These are phyloP conservation scores for Clarias magur DNA, from an alignment of 2,113 vertebrate species.

Conservation along the genomic window DNA sequence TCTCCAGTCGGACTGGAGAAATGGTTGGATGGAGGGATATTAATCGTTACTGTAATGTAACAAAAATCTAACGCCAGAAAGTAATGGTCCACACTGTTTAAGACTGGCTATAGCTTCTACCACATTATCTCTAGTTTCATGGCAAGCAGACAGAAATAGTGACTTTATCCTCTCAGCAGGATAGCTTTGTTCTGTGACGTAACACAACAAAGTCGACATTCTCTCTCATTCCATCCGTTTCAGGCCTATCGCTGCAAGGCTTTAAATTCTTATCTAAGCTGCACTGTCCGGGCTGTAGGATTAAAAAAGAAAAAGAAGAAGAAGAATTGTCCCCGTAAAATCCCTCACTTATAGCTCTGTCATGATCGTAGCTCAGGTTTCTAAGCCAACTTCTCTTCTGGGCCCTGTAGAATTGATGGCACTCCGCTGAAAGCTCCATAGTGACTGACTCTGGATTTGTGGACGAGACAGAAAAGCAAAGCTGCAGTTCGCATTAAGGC, in stretches of 20 bases:
- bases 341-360: not conserved
- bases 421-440: not conserved
- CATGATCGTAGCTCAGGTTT: not conserved
- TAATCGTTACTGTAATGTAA: not conserved
- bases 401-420: slow-evolving; percentile 7
- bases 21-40: too few relatives aligned
- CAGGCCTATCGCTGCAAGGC: not conserved
- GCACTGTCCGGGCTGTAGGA: not conserved
- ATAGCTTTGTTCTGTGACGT: not conserved
- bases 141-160: not conserved
- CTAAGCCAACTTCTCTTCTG: not conserved
- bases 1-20: too few relatives aligned
- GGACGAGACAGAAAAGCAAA: not conserved
- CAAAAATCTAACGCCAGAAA: not conserved
- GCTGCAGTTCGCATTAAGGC: not conserved
- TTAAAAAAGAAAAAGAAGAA: not conserved
- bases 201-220: slow-evolving; percentile 5
- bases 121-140: not conserved
- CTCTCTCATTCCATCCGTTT: not conserved
- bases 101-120: not conserved
- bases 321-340: not conserved
- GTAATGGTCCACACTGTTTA: not conserved
- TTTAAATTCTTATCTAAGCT: slow-evolving; percentile 13
- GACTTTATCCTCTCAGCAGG: not conserved
- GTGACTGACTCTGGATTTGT: slow-evolving; percentile 9